Evolutionary conservation across 2,797 vertebrate species (phyloP).

Genomic region (Crenuchus spilurus): DNA sequence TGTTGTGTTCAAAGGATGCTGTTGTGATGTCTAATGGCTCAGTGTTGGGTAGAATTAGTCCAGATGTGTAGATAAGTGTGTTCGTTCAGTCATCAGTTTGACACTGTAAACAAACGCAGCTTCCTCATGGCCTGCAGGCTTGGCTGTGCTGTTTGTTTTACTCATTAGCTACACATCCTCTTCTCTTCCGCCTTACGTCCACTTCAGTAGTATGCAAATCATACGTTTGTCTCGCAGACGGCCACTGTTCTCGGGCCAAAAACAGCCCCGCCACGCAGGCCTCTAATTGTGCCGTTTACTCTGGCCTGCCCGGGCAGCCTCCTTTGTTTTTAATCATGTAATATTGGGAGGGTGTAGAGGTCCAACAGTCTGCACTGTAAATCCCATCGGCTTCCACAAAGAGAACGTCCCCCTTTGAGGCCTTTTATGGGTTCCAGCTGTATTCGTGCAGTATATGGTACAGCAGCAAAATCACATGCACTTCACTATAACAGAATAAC

Average conservation of each 20-base stretch:
- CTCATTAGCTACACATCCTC: slow-evolving; percentile 68
- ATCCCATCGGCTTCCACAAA: slow-evolving; percentile 65
- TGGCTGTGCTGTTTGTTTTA: slow-evolving; percentile 72
- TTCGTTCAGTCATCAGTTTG: slow-evolving; percentile 54
- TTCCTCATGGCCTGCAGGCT: slow-evolving; percentile 60
- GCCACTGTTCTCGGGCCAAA: slow-evolving; percentile 71
- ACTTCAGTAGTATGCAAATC: slow-evolving; percentile 73
- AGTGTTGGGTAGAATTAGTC: slow-evolving; percentile 18
- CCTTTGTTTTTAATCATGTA: slow-evolving; percentile 74
- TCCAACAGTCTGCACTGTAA: slow-evolving; percentile 65
- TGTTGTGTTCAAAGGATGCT: not conserved
- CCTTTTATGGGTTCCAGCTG: slow-evolving; percentile 76
- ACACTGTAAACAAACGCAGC: slow-evolving; percentile 70
- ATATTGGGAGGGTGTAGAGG: slow-evolving; percentile 72
- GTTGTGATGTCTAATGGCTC: too few species aligned
- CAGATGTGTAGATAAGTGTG: slow-evolving; percentile 59
- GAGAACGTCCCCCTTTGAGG: slow-evolving; percentile 61
- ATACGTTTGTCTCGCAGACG: slow-evolving; percentile 61
- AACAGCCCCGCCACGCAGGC: slow-evolving; percentile 65
- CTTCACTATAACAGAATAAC: not conserved
- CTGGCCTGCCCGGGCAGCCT: slow-evolving; percentile 67
- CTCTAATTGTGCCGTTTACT: slow-evolving; percentile 72
- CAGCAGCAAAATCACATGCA: slow-evolving; percentile 39
- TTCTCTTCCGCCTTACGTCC: slow-evolving; percentile 46
- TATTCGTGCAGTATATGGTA: slow-evolving; percentile 57